A percentile compares a stretch with the other conserved stretches of the same genome.
phyloP scores from a whole-genome alignment of 2,797 vertebrate species.

The Neosilurus hyrtlii region DNA sequence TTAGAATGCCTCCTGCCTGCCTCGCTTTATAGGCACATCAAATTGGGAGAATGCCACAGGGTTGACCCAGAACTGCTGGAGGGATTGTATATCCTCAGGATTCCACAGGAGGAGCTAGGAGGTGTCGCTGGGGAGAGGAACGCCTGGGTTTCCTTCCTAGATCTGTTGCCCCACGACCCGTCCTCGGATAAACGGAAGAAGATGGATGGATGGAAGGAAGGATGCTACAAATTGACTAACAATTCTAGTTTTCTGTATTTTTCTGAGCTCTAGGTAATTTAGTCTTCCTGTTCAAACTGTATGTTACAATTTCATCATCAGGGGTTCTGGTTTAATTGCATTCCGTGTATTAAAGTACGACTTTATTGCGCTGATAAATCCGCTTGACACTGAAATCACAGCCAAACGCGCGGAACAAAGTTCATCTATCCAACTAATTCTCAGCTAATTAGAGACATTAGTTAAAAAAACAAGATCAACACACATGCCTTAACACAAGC shows the following conservation, averaged over 20 bases:
- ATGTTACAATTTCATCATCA: background rate
- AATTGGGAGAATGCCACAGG: no score
- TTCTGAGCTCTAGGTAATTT: background rate
- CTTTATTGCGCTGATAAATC: background rate
- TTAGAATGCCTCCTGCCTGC: no score
- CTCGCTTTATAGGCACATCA: no score
- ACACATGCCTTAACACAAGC: background rate
- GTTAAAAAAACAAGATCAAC: background rate
- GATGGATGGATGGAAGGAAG: no score
- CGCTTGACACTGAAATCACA: background rate
- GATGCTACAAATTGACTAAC: background rate
- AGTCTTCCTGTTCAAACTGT: background rate
- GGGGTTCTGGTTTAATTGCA: slow-evolving; percentile 20
- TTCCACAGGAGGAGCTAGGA: no score
- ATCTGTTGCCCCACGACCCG: no score
- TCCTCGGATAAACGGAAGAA: no score
- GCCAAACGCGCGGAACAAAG: background rate
- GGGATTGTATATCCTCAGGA: no score
- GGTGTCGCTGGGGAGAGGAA: no score
- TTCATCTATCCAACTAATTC: background rate
- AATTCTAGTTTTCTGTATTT: background rate
- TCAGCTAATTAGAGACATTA: background rate
- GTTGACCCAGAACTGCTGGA: no score
- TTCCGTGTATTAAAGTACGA: background rate
- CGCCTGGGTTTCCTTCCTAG: no score